A percentile compares a stretch with the other conserved stretches of the same genome.
Conservation (phyloP, 2,797 vertebrate species). For the Remorina albescens region DNA sequence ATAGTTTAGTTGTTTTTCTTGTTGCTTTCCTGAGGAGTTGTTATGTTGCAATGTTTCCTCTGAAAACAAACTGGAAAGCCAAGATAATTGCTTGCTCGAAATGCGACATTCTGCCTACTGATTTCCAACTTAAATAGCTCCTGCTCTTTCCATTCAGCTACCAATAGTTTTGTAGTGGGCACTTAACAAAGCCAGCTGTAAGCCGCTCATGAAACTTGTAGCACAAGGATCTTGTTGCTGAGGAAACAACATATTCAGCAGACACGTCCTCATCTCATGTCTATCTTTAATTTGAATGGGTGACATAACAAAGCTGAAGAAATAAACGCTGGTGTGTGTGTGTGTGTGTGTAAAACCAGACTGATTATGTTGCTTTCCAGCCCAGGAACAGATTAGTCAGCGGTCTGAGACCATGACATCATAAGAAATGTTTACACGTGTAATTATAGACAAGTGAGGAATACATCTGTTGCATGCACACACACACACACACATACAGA, state of each 20-base stretch:
- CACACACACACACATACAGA: slow-evolving; percentile 24
- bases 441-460: slow-evolving; percentile 82
- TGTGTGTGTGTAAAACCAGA: slow-evolving; percentile 54
- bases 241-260: slow-evolving; percentile 40
- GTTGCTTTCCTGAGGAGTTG: slow-evolving; percentile 35
- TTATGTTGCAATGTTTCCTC: slow-evolving; percentile 44
- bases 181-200: slow-evolving; percentile 45
- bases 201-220: slow-evolving; percentile 35
- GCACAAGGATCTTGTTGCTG: slow-evolving; percentile 43
- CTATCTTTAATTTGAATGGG: slow-evolving; percentile 18
- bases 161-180: slow-evolving; percentile 25
- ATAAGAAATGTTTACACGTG: slow-evolving; percentile 79
- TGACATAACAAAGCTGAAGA: slow-evolving; percentile 40
- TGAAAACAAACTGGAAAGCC: slow-evolving; percentile 23
- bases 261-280: slow-evolving; percentile 41
- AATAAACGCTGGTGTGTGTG: slow-evolving; percentile 24
- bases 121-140: slow-evolving; percentile 58
- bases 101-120: slow-evolving; percentile 46
- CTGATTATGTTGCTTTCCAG: slow-evolving; percentile 65
- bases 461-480: slow-evolving; percentile 65
- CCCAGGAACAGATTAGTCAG: slow-evolving; percentile 78
- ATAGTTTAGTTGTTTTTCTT: slow-evolving; percentile 38
- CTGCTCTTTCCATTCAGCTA: slow-evolving; percentile 27
- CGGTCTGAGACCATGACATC: slow-evolving; percentile 76
- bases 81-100: slow-evolving; percentile 41